Evolutionary conservation across 2,888 invertebrate genomes (phyloP).

Genomic region (Lasioglossum leucozonium): DNA sequence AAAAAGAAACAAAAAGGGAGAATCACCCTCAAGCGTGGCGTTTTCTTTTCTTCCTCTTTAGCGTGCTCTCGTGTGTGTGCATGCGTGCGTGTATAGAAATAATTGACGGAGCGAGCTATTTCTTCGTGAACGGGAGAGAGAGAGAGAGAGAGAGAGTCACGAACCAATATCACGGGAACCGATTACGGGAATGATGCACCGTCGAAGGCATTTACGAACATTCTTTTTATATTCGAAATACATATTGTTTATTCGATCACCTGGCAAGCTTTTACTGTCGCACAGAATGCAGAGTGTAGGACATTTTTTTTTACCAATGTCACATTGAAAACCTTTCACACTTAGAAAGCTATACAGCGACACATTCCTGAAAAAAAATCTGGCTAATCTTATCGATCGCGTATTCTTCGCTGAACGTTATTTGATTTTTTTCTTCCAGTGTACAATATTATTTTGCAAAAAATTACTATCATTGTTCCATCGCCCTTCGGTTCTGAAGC

Average conservation of each 20-base stretch:
- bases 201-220: slow-evolving; percentile 22
- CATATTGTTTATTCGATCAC: background rate
- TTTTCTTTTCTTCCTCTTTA: slow-evolving; percentile 65
- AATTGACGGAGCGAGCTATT: slow-evolving; percentile 63
- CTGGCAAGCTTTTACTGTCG: background rate
- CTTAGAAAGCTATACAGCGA: background rate
- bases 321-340: slow-evolving; percentile 19
- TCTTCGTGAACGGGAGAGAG: slow-evolving; percentile 65
- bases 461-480: background rate
- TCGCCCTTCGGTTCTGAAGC: slow-evolving; percentile 9
- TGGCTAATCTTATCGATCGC: background rate
- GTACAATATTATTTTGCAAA: background rate
- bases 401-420: background rate
- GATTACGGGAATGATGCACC: slow-evolving; percentile 66
- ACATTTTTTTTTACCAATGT: background rate
- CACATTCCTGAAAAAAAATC: slow-evolving; percentile 1
- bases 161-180: slow-evolving; percentile 36
- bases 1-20: slow-evolving; percentile 5
- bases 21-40: slow-evolving; percentile 50
- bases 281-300: slow-evolving; percentile 30
- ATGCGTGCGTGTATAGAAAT: slow-evolving; percentile 68
- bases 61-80: slow-evolving; percentile 68
- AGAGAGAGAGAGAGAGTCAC: background rate
- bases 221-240: background rate
- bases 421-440: background rate